Base-by-base conservation (phyloP, 2,797 vertebrate genomes). In the Poeciliopsis infans region DNA sequence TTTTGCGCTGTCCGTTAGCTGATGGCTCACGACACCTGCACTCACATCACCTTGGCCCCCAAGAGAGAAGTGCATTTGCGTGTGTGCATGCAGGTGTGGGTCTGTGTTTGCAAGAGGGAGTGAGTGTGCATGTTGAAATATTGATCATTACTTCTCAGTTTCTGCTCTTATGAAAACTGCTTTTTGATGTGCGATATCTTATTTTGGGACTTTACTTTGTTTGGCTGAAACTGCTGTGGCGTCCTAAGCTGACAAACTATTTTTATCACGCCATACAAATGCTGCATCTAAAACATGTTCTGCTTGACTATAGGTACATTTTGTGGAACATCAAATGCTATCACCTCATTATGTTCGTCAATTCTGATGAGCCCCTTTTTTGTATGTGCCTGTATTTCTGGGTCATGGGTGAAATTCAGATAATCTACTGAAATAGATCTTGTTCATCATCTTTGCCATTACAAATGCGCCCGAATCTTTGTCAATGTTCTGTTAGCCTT, bases 11-110 rank as follows among this genome's bases (percentile, higher is more conserved):
- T 83, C 79, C 0, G 76, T 89, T 87, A 91, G 78, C 81, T 92
- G 88, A 93, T 90, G 82, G 80, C 85, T 90, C 76, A 69, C 7
- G 87, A 91, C 91, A 91, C 87, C 86, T 85, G 88, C 83, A 86
- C 85, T 89, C 71, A 55, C 86, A 80, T 92, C 91, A 92, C 91
- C 91, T 84, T 86, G 81, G 80, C 66, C 86, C 86, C 76, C 57
- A 5, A 83, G 82, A 90, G 83, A 68, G 74, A 74, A 66, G 69
- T 79, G 81, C 69, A 81, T 79, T 64, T 57, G 74, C 3, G 2
- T 78, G 82, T 66, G n/a, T 83, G 74, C 55, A 51, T 61, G 77
- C 5, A 6, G 75, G 33, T 75, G 51, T 66, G 41, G 43, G 18
- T 23, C 8, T 74, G 57, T 70, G 41, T 47, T 15, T 33, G 25